A percentile compares a stretch with the other conserved stretches of the same genome.
phyloP scores from a whole-genome alignment of 2,888 invertebrate genomes.

The Synergus umbraculus region DNA sequence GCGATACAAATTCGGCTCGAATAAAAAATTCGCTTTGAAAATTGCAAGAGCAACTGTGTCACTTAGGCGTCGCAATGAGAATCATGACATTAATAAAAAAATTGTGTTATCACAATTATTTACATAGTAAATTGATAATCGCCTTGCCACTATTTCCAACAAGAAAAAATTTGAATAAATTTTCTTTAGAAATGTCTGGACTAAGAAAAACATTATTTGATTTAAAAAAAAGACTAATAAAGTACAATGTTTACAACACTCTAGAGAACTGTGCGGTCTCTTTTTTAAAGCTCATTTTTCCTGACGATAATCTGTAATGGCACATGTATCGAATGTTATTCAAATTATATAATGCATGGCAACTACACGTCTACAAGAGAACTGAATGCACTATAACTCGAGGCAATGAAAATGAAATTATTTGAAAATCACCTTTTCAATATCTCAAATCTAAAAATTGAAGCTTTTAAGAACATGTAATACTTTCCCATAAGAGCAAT shows the following conservation, averaged over 20 bases:
- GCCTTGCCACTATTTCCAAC: neutral
- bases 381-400: neutral
- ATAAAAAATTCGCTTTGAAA: neutral
- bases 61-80: neutral
- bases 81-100: constrained; percentile 22
- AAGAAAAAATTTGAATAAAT: constrained; percentile 16
- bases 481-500: too few species aligned
- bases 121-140: constrained; percentile 21
- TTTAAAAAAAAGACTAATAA: neutral
- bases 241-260: constrained; percentile 17
- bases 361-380: neutral
- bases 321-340: neutral
- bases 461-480: too few species aligned
- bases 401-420: neutral
- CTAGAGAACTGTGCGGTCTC: neutral
- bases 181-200: neutral
- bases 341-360: neutral
- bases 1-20: constrained; percentile 50
- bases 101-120: constrained; percentile 40
- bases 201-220: neutral
- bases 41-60: constrained; percentile 22
- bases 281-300: neutral
- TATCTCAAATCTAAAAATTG: neutral
- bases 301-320: neutral
- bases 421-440: neutral